Evolutionary conservation across 2,888 invertebrate genomes (phyloP).

Genomic region (Clepsis dumicolana): DNA sequence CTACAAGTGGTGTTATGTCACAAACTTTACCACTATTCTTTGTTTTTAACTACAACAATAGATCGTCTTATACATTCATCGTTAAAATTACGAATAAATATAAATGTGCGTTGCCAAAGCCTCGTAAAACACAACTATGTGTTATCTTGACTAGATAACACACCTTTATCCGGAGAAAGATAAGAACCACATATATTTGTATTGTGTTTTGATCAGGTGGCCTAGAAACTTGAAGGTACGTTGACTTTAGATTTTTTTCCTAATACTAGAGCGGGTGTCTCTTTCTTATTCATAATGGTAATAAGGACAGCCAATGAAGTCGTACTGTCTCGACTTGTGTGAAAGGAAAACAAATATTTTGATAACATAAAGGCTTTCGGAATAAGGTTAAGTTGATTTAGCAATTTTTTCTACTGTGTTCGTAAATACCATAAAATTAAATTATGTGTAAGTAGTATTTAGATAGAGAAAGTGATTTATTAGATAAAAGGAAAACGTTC

Average conservation of each 20-base stretch:
- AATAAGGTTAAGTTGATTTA: not conserved
- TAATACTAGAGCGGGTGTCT: not conserved
- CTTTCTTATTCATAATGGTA: not conserved
- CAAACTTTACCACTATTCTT: not conserved
- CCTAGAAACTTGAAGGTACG: constrained; percentile 46
- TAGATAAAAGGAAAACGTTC: not conserved
- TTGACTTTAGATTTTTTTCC: constrained; percentile 42
- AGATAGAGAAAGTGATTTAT: not conserved
- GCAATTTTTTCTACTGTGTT: not conserved
- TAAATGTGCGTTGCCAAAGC: constrained; percentile 47
- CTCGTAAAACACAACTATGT: constrained; percentile 52
- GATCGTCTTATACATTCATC: not conserved
- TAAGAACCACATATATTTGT: constrained; percentile 52
- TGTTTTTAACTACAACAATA: not conserved
- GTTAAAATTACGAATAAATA: constrained; percentile 23
- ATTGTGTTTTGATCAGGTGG: constrained; percentile 48
- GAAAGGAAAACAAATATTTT: not conserved
- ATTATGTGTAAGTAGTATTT: not conserved
- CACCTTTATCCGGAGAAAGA: constrained; percentile 55
- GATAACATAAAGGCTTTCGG: no score
- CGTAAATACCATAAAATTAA: not conserved
- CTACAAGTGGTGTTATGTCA: no score
- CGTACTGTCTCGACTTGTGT: not conserved
- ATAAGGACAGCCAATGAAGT: not conserved
- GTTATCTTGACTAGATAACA: constrained; percentile 45